Evolutionary conservation across 2,888 invertebrate genomes (phyloP).

Genomic region (Glaucopsyche alexis): DNA sequence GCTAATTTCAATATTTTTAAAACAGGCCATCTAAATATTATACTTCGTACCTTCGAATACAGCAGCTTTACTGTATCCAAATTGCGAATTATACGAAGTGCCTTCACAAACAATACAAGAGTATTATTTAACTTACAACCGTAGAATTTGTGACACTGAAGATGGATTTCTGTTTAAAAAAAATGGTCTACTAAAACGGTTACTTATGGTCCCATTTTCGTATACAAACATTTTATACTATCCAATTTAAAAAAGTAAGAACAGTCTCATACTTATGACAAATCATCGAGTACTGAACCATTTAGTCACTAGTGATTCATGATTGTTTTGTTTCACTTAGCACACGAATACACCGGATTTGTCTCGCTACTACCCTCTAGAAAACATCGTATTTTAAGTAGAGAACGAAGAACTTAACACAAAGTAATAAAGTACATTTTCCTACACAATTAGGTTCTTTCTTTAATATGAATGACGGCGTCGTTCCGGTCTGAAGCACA

Average conservation of each 20-base stretch:
- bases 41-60: too few species aligned
- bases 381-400: not conserved
- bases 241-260: not conserved
- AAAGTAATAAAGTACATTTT: not conserved
- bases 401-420: not conserved
- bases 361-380: not conserved
- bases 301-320: not conserved
- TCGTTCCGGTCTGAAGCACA: conserved; percentile 22
- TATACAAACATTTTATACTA: too few species aligned
- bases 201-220: too few species aligned
- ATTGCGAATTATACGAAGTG: too few species aligned
- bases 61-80: too few species aligned
- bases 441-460: not conserved
- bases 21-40: too few species aligned
- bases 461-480: conserved; percentile 15
- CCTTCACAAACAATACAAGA: too few species aligned
- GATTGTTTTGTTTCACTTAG: not conserved
- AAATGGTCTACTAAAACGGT: too few species aligned
- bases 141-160: too few species aligned
- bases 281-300: not conserved
- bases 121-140: too few species aligned
- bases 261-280: not conserved
- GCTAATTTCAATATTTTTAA: not conserved
- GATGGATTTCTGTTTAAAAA: too few species aligned
- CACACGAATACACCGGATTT: conserved; percentile 9